These are phyloP conservation scores for Druon quercuslanigerum DNA, from an alignment of 1,140 invertebrate species.

Conservation along the genomic window DNA sequence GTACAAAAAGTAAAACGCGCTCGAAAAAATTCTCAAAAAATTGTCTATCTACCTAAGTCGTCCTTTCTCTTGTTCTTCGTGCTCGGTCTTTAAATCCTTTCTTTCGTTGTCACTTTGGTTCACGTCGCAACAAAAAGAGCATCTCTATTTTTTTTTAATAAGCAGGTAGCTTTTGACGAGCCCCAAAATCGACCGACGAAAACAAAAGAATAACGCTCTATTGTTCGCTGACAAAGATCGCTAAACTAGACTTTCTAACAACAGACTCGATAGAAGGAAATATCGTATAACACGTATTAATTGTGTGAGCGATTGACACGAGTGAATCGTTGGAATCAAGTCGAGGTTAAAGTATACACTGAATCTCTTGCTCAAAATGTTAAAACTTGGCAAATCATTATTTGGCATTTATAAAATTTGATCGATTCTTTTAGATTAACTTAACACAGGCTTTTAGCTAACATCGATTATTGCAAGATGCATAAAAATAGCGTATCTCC, in stretches of 20 bases:
- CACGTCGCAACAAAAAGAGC: conserved; percentile 45
- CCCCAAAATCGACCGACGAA: conserved; percentile 42
- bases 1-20: conserved; percentile 52
- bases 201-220: conserved; percentile 54
- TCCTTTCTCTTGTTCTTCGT: conserved; percentile 45
- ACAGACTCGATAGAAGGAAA: conserved; percentile 54
- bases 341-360: conserved; percentile 34
- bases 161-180: conserved; percentile 3
- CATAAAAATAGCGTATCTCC: neutral
- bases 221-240: conserved; percentile 52
- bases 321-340: conserved; percentile 47
- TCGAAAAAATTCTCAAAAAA: conserved; percentile 65
- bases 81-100: conserved; percentile 43
- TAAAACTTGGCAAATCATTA: conserved; percentile 28
- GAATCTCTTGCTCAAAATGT: conserved; percentile 31
- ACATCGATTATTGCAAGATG: conserved; percentile 39
- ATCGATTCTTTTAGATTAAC: neutral
- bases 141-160: conserved; percentile 26
- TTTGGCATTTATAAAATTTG: conserved; percentile 17
- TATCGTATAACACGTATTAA: conserved; percentile 38
- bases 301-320: conserved; percentile 49
- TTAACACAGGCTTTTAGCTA: neutral
- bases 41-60: conserved; percentile 69
- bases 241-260: conserved; percentile 63
- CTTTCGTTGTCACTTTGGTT: conserved; percentile 38